A percentile compares a stretch with the other conserved stretches of the same genome.
These are phyloP conservation scores for Callyntrura sp. DNA, from an alignment of 2,888 invertebrate genomes.

Conservation along the genomic window DNA sequence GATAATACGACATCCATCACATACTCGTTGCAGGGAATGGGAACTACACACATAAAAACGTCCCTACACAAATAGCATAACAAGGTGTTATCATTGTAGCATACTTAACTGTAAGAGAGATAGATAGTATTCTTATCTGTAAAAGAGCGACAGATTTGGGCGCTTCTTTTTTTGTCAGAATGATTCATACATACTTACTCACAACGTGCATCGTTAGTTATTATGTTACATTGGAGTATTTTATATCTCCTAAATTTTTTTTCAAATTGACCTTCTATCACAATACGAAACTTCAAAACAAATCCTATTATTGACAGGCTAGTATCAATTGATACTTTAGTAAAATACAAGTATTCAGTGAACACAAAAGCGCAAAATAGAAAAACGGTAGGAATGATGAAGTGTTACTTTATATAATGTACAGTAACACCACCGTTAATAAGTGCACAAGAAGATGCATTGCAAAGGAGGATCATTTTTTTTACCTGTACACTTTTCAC, in stretches of 20 bases:
- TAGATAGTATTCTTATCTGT: neutral
- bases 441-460: slow-evolving; percentile 3
- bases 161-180: neutral
- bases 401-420: neutral
- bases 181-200: slow-evolving; percentile 21
- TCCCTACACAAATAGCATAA: neutral
- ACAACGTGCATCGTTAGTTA: neutral
- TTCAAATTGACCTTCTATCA: slow-evolving; percentile 41
- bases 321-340: slow-evolving; percentile 60
- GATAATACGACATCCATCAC: slow-evolving; percentile 37
- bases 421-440: slow-evolving; percentile 16
- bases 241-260: neutral
- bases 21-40: neutral
- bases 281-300: slow-evolving; percentile 9
- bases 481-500: neutral
- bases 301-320: slow-evolving; percentile 71
- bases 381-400: neutral
- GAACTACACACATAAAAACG: neutral
- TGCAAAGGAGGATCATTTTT: neutral
- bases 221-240: neutral
- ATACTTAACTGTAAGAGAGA: too few relatives aligned
- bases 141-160: neutral
- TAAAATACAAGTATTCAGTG: neutral
- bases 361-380: slow-evolving; percentile 6
- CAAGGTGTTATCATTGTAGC: neutral